These are phyloP conservation scores for Nemurella pictetii DNA, from an alignment of 2,888 invertebrate species.

Conservation along the genomic window DNA sequence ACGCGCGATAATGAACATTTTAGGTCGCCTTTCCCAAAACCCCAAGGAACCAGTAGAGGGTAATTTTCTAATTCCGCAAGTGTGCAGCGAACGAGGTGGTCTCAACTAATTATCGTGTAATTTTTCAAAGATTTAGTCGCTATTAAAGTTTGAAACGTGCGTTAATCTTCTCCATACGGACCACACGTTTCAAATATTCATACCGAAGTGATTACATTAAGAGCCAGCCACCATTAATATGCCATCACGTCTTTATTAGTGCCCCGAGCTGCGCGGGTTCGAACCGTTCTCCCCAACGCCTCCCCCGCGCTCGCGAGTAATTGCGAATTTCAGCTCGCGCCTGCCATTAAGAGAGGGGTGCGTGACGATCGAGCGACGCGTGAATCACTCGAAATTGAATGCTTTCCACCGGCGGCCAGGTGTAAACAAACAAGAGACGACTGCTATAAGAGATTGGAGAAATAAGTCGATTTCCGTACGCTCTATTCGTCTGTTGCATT, in stretches of 20 bases:
- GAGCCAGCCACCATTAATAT: background rate
- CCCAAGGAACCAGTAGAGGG: background rate
- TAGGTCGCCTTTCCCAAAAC: background rate
- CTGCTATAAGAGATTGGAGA: background rate
- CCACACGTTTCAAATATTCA: background rate
- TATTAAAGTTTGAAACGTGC: background rate
- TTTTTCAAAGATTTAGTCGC: background rate
- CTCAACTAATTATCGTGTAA: background rate
- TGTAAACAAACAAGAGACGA: background rate
- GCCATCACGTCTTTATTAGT: constrained; percentile 10
- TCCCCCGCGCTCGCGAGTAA: background rate
- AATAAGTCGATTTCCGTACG: background rate
- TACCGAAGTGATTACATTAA: background rate
- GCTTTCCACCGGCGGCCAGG: background rate
- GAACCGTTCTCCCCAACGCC: background rate
- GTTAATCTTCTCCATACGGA: background rate
- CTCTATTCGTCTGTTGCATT: too few relatives aligned
- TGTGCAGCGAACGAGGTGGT: background rate
- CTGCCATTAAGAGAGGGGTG: background rate
- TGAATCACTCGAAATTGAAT: background rate
- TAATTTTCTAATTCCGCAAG: background rate
- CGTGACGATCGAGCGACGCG: background rate
- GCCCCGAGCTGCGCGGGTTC: background rate
- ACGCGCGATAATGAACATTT: background rate
- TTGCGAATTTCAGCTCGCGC: background rate